These are phyloP conservation scores for Conops quadrifasciatus DNA, from an alignment of 2,888 invertebrate genomes.

Conservation along the genomic window DNA sequence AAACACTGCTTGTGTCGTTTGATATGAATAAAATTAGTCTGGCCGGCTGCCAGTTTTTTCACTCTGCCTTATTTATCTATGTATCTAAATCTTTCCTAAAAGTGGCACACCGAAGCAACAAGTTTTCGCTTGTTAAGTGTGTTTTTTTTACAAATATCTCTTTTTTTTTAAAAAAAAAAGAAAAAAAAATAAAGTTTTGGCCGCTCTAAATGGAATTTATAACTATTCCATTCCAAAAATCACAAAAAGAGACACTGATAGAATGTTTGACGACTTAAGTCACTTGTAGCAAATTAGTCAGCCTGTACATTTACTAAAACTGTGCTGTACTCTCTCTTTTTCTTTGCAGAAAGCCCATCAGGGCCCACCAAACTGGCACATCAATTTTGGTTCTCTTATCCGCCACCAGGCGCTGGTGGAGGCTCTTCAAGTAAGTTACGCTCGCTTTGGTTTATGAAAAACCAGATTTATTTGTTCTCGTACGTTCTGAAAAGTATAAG, in stretches of 20 bases:
- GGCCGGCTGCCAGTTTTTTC: conserved; percentile 19
- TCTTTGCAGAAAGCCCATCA: conserved; percentile 60
- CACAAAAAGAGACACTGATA: no score
- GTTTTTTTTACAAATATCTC: neutral
- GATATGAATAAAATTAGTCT: neutral
- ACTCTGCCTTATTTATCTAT: neutral
- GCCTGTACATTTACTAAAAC: no score
- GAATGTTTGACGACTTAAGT: no score
- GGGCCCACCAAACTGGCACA: conserved; percentile 78
- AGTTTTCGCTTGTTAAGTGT: conserved; percentile 8
- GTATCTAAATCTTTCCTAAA: neutral
- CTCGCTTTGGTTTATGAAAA: neutral
- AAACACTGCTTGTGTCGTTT: no score
- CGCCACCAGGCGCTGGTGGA: conserved; percentile 79
- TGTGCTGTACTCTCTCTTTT: neutral
- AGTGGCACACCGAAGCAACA: neutral
- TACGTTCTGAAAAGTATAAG: no score
- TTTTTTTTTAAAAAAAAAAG: no score
- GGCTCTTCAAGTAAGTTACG: conserved; percentile 69
- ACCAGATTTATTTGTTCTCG: no score
- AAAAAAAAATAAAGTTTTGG: no score
- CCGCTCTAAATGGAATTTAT: no score
- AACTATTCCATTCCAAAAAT: no score
- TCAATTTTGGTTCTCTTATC: conserved; percentile 87
- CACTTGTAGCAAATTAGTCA: no score